Base-by-base conservation (phyloP, 2,113 vertebrate species). In the Glaucomys volans region DNA sequence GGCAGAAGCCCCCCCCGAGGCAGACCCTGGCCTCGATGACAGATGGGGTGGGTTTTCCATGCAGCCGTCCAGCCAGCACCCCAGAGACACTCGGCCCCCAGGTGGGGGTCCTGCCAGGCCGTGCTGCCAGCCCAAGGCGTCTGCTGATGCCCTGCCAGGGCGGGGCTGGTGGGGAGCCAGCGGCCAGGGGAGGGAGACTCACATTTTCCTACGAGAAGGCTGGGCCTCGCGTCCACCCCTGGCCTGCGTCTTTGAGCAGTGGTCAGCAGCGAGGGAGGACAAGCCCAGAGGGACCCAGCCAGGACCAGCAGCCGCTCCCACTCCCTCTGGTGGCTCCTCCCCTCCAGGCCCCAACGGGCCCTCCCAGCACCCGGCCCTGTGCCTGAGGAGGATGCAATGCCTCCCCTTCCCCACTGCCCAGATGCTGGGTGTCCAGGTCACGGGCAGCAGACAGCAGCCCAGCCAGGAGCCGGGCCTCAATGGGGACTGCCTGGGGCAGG, bases 1-100 rank as follows among this genome's bases (percentile, higher is more conserved):
- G n/a, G 99, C 99, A 99, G 99, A 99, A 98, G 98, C 99, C 98
- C 98, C 99, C 98, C 99, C 98, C 98, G 97, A 94, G 97, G 96
- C 96, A 94, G 95, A 96, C 97, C 97, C 96, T 95, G 97, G 92
- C 80, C 90, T 88, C 85, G 0, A 94, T 98, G 98, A 98, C 97
- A 96, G 98, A 98, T 98, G 87, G 97, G 98, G 96, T 98, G 97
- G 97, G 92, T 98, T 98, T 98, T 98, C 98, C 98, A 98, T 83
- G 37, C 82, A 87, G 93, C 95, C 97, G 85, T 95, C 98, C 94
- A 98, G 98, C 96, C 79, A 81, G 98, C 98, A 92, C 0, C 67
- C 90, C 95, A 95, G 97, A 95, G 97, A 1, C 0, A n/a, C 14
- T 22, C 4, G 3, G 62, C 62, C 97, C 93, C 92, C 98, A n/a